Base-by-base conservation (phyloP, 2,113 vertebrate genomes). In the Epinephelus fuscoguttatus region DNA sequence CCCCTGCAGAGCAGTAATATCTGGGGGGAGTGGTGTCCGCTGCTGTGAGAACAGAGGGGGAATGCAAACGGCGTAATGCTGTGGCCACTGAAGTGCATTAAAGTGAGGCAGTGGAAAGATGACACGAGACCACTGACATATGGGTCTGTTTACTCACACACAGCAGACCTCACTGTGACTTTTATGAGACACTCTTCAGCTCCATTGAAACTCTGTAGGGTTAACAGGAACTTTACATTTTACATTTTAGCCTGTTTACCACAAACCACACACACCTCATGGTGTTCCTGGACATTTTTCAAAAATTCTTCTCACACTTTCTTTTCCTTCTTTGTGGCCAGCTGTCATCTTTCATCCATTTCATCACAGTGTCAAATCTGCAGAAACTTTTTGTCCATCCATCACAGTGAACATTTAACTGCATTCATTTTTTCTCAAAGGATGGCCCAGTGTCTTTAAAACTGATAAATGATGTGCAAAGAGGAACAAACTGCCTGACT, bases 381-480 rank as follows among this genome's bases (percentile, higher is more conserved):
- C 19, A 23, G 19, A 70, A 70, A 67, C 57, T n/a, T 30, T 55
- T 17, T 12, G 55, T 18, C 11, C 14, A 18, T 40, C 15, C 27
- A 45, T 79, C 49, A 17, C 11, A 19, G 25, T 11, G 37, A 37
- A 67, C 17, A 62, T 27, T 2, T 3, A 40, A 21, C 37, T 61
- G 53, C 27, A 45, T 53, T 23, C 37, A 37, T 50, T 47, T 30
- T 50, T 59, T 30, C 47, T 27, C 45, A 11, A 19, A 7, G 0
- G n/a, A 7, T 13, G 14, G 2, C 21, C 45, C 2, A 42, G 3
- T 17, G 6, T 12, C 17, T 15, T 55, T 19, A 17, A 10, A 47
- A 15, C 11, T 63, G 50, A 70, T 49, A 25, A 57, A 82, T n/a
- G 71, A 68, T 6, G n/a, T 30, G 56, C 13, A 52, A n/a, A 42